Evolutionary conservation across 2,888 invertebrate genomes (phyloP).

Genomic region (Dynastes grantii): DNA sequence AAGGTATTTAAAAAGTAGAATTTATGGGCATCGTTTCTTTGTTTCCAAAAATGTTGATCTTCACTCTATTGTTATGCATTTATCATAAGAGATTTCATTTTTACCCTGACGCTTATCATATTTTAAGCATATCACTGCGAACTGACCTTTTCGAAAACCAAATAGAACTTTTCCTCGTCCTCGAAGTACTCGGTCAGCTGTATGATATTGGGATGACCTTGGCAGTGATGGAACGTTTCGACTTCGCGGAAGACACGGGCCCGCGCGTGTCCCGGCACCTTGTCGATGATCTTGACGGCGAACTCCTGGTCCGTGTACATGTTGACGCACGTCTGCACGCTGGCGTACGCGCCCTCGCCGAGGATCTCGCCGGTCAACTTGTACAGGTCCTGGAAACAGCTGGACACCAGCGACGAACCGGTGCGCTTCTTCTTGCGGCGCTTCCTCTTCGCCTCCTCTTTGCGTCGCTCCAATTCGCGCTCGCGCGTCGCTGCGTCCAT

Average conservation of each 20-base stretch:
- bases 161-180: slow-evolving; percentile 96
- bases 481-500: slow-evolving; percentile 76
- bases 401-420: slow-evolving; percentile 89
- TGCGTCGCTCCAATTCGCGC: slow-evolving; percentile 82
- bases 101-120: no score
- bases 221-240: slow-evolving; percentile 98
- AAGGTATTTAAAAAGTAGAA: no score
- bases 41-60: no score
- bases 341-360: slow-evolving; percentile 97
- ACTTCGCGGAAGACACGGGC: slow-evolving; percentile 97
- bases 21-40: no score
- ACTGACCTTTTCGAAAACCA: slow-evolving; percentile 95
- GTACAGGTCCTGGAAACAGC: slow-evolving; percentile 96
- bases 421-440: slow-evolving; percentile 93
- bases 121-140: no score
- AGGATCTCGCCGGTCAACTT: slow-evolving; percentile 95
- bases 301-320: slow-evolving; percentile 94
- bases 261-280: slow-evolving; percentile 94
- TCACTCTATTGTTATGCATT: no score
- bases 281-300: slow-evolving; percentile 98
- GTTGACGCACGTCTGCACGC: slow-evolving; percentile 94
- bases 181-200: slow-evolving; percentile 98
- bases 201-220: slow-evolving; percentile 97
- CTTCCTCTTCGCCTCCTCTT: slow-evolving; percentile 91
- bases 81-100: no score